Conservation (phyloP, 2,113 vertebrate genomes). For the Phocoena sinus region DNA sequence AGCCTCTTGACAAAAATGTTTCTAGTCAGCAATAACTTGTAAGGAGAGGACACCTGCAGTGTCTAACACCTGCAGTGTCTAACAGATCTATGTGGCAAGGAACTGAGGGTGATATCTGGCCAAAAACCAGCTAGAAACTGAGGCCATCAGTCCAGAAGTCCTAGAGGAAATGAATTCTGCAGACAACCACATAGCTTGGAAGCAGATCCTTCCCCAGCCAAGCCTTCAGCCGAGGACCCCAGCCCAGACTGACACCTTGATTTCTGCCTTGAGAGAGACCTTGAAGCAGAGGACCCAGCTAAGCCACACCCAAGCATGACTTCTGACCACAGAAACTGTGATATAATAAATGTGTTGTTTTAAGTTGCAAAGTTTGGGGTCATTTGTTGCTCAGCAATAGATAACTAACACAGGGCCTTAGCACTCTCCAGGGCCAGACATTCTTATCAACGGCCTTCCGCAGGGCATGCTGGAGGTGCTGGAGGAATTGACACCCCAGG, state of each 20-base stretch:
- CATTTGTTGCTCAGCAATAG: neutral
- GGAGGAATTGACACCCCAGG: neutral
- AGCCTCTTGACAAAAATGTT: constrained; percentile 3
- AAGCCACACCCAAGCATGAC: neutral
- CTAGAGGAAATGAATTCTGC: neutral
- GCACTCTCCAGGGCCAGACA: neutral
- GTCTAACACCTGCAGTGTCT: neutral
- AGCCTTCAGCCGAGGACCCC: neutral
- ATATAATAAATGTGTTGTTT: neutral
- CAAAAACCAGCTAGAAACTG: neutral
- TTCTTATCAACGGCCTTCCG: neutral
- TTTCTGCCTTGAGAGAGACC: neutral
- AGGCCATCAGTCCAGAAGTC: neutral
- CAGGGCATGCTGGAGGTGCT: neutral
- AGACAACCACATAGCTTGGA: neutral
- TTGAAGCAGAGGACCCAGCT: neutral
- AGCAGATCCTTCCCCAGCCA: neutral
- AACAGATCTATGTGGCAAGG: neutral
- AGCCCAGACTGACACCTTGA: neutral
- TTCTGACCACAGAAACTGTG: neutral
- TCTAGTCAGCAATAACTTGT: neutral
- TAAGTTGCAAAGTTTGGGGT: neutral
- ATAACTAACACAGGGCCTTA: neutral
- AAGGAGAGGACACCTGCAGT: neutral
- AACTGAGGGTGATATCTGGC: neutral